Evolutionary conservation across 2,113 vertebrate species (phyloP).

Genomic region (Rostratula benghalensis): DNA sequence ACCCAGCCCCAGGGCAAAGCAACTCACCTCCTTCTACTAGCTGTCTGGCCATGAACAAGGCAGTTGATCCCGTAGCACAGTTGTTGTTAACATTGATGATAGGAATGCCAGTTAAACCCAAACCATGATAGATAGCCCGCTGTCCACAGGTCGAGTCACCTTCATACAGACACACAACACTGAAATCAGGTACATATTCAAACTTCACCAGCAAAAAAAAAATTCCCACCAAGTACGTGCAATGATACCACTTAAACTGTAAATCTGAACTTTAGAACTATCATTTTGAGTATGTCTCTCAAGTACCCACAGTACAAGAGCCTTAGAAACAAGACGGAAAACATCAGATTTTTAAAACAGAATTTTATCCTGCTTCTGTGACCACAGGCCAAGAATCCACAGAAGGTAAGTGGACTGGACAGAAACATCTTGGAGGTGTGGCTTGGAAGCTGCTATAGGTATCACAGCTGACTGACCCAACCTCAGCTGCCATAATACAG

Average conservation of each 20-base stretch:
- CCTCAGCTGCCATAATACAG: neutral
- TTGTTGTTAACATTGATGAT: slow-evolving; percentile 97
- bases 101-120: slow-evolving; percentile 95
- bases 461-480: neutral
- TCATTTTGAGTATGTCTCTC: neutral
- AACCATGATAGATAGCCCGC: slow-evolving; percentile 91
- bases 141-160: slow-evolving; percentile 94
- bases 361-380: neutral
- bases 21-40: slow-evolving; percentile 88
- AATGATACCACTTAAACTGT: neutral
- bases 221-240: neutral
- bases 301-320: neutral
- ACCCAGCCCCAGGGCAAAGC: neutral
- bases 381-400: neutral
- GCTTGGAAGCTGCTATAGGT: neutral
- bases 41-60: slow-evolving; percentile 89
- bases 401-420: neutral
- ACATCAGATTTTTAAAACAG: neutral
- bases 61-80: slow-evolving; percentile 94
- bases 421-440: neutral
- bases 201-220: neutral
- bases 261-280: neutral
- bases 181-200: neutral
- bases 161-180: slow-evolving; percentile 29
- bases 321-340: neutral